A percentile compares a stretch with the other conserved stretches of the same genome.
phyloP scores from a whole-genome alignment of 1,140 invertebrate genomes.

The Nasonia vitripennis region DNA sequence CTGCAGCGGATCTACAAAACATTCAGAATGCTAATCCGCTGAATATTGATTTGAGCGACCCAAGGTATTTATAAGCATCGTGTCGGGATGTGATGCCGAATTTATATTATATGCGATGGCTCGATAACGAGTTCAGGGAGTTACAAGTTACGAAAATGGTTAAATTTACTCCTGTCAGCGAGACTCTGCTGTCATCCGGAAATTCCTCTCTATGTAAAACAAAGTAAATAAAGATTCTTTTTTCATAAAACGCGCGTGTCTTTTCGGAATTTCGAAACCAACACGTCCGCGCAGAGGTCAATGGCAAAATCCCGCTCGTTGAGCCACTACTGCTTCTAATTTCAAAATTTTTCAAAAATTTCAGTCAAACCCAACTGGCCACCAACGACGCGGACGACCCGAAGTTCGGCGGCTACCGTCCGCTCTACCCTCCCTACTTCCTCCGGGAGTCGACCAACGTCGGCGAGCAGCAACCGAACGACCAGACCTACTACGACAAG shows the following conservation, averaged over 20 bases:
- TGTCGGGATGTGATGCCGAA: neutral
- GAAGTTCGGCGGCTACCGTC: conserved; percentile 18
- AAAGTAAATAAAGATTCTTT: too few species aligned
- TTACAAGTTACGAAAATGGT: too few species aligned
- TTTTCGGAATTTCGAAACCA: too few species aligned
- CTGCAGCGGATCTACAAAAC: neutral
- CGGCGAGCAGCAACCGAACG: neutral
- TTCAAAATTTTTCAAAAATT: too few species aligned
- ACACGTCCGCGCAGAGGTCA: too few species aligned
- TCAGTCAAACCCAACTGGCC: neutral
- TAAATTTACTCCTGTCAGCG: too few species aligned
- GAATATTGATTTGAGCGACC: conserved; percentile 18
- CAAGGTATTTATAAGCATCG: conserved; percentile 26
- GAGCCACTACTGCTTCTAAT: too few species aligned
- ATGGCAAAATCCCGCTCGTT: too few species aligned
- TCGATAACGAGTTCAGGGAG: too few species aligned
- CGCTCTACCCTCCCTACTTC: conserved; percentile 37
- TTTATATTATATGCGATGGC: neutral
- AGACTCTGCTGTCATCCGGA: too few species aligned
- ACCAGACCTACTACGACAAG: conserved; percentile 6
- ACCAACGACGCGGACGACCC: neutral
- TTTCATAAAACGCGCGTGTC: too few species aligned
- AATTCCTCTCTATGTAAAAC: too few species aligned
- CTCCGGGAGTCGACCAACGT: neutral
- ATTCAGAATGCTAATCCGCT: conserved; percentile 29